Evolutionary conservation across 2,113 vertebrate species (phyloP), one percentile per base, ranked within the genome.

Genomic region (Silurus glanis): DNA sequence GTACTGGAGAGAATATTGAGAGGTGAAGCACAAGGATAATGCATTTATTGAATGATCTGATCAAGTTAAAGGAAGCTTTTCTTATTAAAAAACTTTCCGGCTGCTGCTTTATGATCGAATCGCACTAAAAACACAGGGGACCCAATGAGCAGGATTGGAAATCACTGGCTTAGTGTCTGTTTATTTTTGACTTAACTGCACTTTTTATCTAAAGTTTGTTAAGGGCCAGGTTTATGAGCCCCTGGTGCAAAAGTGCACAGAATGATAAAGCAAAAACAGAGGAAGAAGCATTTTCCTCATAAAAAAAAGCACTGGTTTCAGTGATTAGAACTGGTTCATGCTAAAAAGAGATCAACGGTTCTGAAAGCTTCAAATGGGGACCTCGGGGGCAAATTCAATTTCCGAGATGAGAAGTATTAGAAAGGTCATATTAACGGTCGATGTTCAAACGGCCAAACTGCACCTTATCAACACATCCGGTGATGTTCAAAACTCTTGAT

Each of bases 401-500:
- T 25, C 76, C 59, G 4, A 69, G 56, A 88, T 79, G 17, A 62
- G 58, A 75, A 23, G 66, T 28, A 28, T 25, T 8, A 19, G 66
- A 71, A 45, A 79, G 75, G 81, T 81, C 64, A 53, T 47, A 53
- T 14, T 86, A 83, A 84, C 23, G 16, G n/a, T 21, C 80, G 49
- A 1, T 14, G 19, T 37, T 79, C 13, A 61, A 5, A 23, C 37
- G 6, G 71, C 23, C 28, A 17, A 4, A 49, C 2, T 49, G 83
- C 4, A n/a, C 59, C 83, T 58, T 14, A 66, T 17, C 51, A 16
- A 12, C 62, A 12, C 12, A 19, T 37, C 28, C 10, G 28, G 21
- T 21, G 37, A 28, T 25, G 51, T 67, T 80, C 28, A 81, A 72
- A 82, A 82, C 90, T 55, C 90, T 87, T 87, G 59, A 61, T 55